A percentile compares a stretch with the other conserved stretches of the same genome.
Evolutionary conservation across 64 coral and sea anemone species (phyloP).

Genomic region (Actinia tenebrosa): DNA sequence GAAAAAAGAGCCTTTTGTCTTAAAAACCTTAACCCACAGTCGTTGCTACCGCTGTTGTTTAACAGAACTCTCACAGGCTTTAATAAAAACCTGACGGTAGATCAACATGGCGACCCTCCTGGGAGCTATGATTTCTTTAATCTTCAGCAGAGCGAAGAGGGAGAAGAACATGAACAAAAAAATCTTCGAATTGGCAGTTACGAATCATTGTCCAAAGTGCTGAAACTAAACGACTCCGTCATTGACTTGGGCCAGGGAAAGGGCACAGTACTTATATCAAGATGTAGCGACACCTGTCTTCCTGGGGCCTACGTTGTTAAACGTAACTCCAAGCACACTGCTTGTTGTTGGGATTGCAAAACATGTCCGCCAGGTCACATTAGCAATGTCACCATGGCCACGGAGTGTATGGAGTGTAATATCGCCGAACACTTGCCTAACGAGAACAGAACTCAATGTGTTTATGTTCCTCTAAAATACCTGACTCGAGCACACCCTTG

Average conservation of each 20-base stretch:
- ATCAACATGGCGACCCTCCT: conserved; percentile 3
- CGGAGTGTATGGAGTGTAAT: conserved; percentile 27
- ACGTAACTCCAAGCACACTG: background rate
- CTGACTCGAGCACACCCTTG: conserved; percentile 36
- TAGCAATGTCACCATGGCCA: conserved; percentile 30
- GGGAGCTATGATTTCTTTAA: conserved; percentile 14
- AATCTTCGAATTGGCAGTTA: conserved; percentile 6
- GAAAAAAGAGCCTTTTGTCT: background rate
- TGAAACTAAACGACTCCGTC: conserved; percentile 14
- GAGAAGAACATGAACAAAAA: background rate
- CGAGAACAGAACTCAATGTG: conserved; percentile 34
- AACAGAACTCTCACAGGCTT: conserved; percentile 14
- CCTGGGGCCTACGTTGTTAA: conserved; percentile 35
- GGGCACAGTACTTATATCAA: background rate
- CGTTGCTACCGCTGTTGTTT: background rate
- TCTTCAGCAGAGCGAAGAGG: background rate
- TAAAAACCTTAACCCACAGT: background rate
- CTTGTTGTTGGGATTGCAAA: conserved; percentile 68
- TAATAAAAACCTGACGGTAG: background rate
- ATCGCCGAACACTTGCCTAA: conserved; percentile 25
- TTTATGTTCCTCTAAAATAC: conserved; percentile 36
- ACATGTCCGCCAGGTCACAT: conserved; percentile 25
- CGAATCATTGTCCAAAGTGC: background rate
- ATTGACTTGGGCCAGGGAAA: background rate
- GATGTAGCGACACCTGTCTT: conserved; percentile 41